Percentiles rank a stretch among this genome's conserved stretches.
Conservation (phyloP, 2,797 vertebrate species). For the Muscicapa comitata region DNA sequence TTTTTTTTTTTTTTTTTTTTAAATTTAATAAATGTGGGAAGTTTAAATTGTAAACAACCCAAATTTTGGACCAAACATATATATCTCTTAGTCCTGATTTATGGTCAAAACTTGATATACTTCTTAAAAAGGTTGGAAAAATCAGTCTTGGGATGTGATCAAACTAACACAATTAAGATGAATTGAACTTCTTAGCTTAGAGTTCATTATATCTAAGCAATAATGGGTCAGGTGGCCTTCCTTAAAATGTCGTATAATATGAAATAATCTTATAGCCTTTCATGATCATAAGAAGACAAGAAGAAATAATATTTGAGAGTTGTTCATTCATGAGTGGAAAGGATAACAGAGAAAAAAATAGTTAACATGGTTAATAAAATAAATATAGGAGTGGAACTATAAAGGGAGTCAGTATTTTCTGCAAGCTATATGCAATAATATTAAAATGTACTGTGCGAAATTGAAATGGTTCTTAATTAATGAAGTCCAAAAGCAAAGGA, state of each 20-base stretch:
- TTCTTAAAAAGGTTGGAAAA: background rate
- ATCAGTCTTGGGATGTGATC: background rate
- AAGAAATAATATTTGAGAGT: background rate
- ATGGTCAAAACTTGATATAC: background rate
- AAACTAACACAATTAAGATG: background rate
- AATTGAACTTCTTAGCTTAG: background rate
- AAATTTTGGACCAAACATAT: accelerated
- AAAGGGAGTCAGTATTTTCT: background rate
- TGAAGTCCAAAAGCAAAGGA: background rate
- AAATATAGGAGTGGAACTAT: background rate
- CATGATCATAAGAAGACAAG: background rate
- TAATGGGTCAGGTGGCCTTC: background rate
- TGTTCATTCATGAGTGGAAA: background rate
- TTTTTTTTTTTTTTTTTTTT: background rate
- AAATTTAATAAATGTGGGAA: background rate
- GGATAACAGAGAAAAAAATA: background rate
- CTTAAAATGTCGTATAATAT: background rate
- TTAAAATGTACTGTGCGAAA: background rate
- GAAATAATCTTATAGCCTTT: background rate
- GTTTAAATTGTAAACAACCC: background rate
- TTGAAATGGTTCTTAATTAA: background rate
- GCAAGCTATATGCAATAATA: background rate
- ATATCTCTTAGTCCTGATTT: background rate
- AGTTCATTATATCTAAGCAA: background rate
- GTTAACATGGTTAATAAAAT: background rate